Evolutionary conservation across 2,113 vertebrate species (phyloP).

Genomic region (Petaurus breviceps): DNA sequence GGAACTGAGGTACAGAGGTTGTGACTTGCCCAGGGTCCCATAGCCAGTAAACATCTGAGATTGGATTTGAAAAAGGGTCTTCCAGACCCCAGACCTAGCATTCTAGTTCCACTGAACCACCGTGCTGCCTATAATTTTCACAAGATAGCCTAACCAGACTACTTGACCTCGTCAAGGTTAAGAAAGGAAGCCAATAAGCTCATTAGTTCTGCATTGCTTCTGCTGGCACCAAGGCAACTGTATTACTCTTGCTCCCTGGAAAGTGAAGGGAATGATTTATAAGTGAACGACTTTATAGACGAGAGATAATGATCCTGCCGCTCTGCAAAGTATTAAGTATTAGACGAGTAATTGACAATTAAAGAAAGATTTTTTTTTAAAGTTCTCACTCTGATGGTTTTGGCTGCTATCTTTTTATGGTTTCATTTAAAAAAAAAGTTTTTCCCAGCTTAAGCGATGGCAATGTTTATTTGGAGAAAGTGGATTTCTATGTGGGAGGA

Average conservation of each 20-base stretch:
- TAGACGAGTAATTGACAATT: background rate
- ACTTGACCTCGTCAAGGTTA: background rate
- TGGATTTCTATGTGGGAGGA: slow-evolving; percentile 25
- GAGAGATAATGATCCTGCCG: background rate
- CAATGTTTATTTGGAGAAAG: slow-evolving; percentile 40
- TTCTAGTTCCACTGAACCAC: background rate
- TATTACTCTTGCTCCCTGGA: background rate
- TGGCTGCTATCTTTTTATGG: slow-evolving; percentile 33
- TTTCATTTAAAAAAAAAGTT: slow-evolving; percentile 33
- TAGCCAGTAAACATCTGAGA: background rate
- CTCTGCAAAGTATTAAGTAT: background rate
- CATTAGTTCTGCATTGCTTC: background rate
- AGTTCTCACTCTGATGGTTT: slow-evolving; percentile 8
- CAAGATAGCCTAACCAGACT: background rate
- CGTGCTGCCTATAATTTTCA: background rate
- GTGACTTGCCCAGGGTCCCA: background rate
- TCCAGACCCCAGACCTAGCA: background rate
- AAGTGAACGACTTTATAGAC: background rate
- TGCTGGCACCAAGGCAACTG: background rate
- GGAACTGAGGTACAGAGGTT: background rate
- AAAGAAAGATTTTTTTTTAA: slow-evolving; percentile 9
- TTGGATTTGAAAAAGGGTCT: background rate
- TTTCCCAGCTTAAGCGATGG: slow-evolving; percentile 25
- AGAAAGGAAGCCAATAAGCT: background rate
- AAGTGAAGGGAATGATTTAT: background rate